Conservation (phyloP, 2,797 vertebrate genomes). For the Scyliorhinus canicula region DNA sequence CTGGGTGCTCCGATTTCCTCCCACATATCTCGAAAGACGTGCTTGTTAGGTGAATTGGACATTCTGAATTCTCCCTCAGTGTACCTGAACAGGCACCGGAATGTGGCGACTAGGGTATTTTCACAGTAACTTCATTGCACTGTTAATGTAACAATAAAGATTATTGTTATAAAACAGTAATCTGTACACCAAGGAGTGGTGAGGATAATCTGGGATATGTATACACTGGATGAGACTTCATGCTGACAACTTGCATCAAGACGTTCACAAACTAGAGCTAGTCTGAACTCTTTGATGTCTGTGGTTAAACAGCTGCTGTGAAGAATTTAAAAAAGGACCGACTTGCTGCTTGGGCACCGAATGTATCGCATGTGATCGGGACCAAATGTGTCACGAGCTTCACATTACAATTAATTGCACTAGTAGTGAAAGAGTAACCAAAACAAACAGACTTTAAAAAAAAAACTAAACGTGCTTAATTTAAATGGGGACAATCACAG, state of each 20-base stretch:
- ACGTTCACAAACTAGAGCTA: neutral
- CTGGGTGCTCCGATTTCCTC: too few species aligned
- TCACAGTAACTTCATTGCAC: too few species aligned
- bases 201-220: neutral
- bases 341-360: neutral
- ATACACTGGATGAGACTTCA: neutral
- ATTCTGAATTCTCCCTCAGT: too few species aligned
- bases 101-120: too few species aligned
- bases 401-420: neutral
- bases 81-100: too few species aligned
- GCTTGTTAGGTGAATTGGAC: too few species aligned
- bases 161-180: too few species aligned
- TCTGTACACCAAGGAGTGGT: neutral
- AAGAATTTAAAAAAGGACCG: neutral
- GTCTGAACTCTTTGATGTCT: neutral
- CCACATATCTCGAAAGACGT: too few species aligned
- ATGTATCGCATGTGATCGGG: neutral
- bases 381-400: neutral
- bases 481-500: neutral
- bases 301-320: neutral
- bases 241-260: neutral
- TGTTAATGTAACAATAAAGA: too few species aligned
- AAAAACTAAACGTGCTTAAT: neutral
- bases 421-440: neutral
- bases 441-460: neutral